Conservation (phyloP, 2,113 vertebrate species). For the Rhabdomys dilectus region DNA sequence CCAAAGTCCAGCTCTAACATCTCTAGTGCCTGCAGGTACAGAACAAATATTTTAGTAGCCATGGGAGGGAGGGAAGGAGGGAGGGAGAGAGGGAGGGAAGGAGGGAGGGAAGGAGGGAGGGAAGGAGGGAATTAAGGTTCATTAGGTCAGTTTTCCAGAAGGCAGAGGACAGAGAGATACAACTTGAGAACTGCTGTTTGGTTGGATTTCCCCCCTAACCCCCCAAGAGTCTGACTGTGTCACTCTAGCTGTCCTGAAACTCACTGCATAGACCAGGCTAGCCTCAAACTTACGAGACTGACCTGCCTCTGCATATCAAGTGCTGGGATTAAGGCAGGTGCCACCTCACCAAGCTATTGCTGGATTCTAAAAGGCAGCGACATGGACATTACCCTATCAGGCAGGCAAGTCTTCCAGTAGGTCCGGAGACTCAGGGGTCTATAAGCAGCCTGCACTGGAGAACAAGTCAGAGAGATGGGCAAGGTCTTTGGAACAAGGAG, state of each 20-base stretch:
- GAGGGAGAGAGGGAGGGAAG: rapidly evolving
- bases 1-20: no score
- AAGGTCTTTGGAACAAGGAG: not conserved
- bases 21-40: not conserved
- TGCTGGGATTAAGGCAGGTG: not conserved
- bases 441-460: not conserved
- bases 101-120: not conserved
- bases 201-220: not conserved
- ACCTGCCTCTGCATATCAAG: not conserved
- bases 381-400: not conserved
- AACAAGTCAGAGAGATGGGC: not conserved
- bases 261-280: not conserved
- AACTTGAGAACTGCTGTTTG: not conserved
- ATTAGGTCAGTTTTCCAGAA: not conserved
- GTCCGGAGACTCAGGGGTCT: not conserved
- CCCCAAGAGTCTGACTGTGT: not conserved
- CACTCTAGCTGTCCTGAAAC: not conserved
- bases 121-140: not conserved
- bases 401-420: not conserved
- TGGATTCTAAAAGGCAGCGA: not conserved
- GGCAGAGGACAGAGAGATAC: not conserved
- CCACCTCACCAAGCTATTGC: not conserved
- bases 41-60: not conserved
- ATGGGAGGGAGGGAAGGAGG: no score
- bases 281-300: not conserved